phyloP scores from a whole-genome alignment of 2,113 vertebrate species.

The Ancistrus triradiatus region DNA sequence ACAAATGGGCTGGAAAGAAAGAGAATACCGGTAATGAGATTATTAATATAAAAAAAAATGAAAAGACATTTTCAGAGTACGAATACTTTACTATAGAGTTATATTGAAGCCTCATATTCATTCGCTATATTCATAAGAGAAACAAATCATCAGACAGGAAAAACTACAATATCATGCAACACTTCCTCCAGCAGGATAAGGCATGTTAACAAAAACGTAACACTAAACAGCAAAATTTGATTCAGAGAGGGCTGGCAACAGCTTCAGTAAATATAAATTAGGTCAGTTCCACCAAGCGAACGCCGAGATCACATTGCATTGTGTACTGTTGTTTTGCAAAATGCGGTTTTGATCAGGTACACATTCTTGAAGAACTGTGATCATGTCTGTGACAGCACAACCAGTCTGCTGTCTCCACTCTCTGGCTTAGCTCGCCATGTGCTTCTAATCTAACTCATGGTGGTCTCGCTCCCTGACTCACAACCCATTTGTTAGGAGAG shows the following conservation, averaged over 20 bases:
- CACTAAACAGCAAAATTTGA: too few species aligned
- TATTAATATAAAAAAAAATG: not conserved
- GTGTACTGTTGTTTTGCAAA: not conserved
- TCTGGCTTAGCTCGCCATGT: constrained; percentile 21
- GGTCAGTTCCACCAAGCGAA: not conserved
- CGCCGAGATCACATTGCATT: constrained; percentile 2
- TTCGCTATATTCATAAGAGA: too few species aligned
- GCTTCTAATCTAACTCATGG: constrained; percentile 32
- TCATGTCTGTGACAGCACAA: constrained; percentile 2
- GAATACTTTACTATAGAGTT: too few species aligned
- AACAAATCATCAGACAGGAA: too few species aligned
- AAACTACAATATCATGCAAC: too few species aligned
- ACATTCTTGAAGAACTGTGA: not conserved
- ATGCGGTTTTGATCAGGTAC: constrained; percentile 15
- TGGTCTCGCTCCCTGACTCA: constrained; percentile 3
- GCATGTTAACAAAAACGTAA: too few species aligned
- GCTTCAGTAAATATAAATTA: not conserved
- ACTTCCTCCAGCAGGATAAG: too few species aligned
- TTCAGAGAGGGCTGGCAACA: too few species aligned
- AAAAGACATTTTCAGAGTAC: too few species aligned
- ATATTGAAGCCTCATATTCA: too few species aligned
- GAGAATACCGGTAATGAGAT: constrained; percentile 15
- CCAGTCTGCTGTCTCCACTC: not conserved
- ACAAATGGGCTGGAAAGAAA: constrained; percentile 2
- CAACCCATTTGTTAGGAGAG: constrained; percentile 20